These are phyloP conservation scores for Ectropis crepuscularia DNA, from an alignment of 2,888 invertebrate genomes.

Conservation along the genomic window DNA sequence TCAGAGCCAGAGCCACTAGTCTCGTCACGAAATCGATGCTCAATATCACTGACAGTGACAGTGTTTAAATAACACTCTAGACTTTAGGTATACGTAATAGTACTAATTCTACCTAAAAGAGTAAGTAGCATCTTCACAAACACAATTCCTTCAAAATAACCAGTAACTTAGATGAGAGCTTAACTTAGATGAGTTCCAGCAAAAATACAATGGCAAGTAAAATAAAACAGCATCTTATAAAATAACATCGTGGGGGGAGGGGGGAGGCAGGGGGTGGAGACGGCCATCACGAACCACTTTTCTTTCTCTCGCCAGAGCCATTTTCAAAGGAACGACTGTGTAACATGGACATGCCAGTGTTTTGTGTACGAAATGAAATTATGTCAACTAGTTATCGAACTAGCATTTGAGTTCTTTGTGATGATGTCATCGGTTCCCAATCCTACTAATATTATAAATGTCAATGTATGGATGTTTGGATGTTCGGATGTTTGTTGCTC, in stretches of 20 bases:
- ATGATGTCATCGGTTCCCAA: no score
- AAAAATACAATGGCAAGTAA: slow-evolving; percentile 71
- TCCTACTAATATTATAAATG: no score
- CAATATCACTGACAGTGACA: no score
- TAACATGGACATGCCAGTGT: slow-evolving; percentile 51
- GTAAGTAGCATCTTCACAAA: slow-evolving; percentile 7
- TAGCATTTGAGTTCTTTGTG: slow-evolving; percentile 3
- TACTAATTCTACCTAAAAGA: background rate
- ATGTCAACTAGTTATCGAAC: background rate
- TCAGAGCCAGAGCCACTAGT: no score
- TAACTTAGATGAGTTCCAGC: slow-evolving; percentile 45
- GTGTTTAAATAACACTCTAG: no score
- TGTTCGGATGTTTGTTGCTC: no score
- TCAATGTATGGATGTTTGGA: no score
- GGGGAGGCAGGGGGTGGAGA: slow-evolving; percentile 43
- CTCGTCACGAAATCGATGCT: no score
- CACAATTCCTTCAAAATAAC: slow-evolving; percentile 14
- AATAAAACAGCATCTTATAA: slow-evolving; percentile 71
- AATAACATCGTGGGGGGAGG: slow-evolving; percentile 54
- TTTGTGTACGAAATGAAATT: no score
- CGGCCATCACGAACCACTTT: slow-evolving; percentile 68
- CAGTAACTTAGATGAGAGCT: slow-evolving; percentile 39
- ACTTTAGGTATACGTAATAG: no score
- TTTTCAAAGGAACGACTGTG: slow-evolving; percentile 54
- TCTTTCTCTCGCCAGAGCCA: slow-evolving; percentile 74